Evolutionary conservation across 2,888 invertebrate genomes (phyloP), one percentile per base, ranked within the genome.

Genomic region (Noctua janthe): DNA sequence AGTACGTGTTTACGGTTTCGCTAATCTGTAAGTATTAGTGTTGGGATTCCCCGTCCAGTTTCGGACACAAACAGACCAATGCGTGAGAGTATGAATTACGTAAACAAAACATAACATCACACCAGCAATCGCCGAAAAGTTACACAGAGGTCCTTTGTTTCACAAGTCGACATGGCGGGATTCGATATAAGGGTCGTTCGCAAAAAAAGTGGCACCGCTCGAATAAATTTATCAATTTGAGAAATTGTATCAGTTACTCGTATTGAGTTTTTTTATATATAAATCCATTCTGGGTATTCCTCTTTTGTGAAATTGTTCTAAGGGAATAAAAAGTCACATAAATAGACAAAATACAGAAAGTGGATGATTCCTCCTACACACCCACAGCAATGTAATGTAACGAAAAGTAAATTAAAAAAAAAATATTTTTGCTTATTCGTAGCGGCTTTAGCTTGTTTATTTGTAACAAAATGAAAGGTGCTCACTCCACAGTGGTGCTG

Each of bases 381-480:
- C 35, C 20, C 10, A 64, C 35, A 8, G 2, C 29, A 62, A 62
- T 29, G 1, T 17, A 64, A 17, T 10, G 35, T 35, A 17, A 35
- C 35, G 7, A 35, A 35, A 64, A 64, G 62, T 64, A 35, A 35
- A 64, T 35, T 29, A 29, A 7, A 35, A 39, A 49, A 39, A 56
- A n/a, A 49, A 54, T 17, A 29, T 64, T 20, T 39, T 39, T 49
- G 2, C 4, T 13, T 43, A 62, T 56, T 49, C 15, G 35, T 62
- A 71, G 39, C 15, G 35, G 64, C 49, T 20, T 17, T 73, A 54
- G n/a, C n/a, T 71, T 43, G 23, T 29, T 64, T 39, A 70, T 76
- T 56, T 59, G 75, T 78, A 81, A 77, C 81, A 78, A 89, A 90
- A 90, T 85, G 88, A 89, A 90, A 90, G 88, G 85, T 83, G 73